Conservation (phyloP, 2,888 invertebrate genomes). For the Hipparchia semele region DNA sequence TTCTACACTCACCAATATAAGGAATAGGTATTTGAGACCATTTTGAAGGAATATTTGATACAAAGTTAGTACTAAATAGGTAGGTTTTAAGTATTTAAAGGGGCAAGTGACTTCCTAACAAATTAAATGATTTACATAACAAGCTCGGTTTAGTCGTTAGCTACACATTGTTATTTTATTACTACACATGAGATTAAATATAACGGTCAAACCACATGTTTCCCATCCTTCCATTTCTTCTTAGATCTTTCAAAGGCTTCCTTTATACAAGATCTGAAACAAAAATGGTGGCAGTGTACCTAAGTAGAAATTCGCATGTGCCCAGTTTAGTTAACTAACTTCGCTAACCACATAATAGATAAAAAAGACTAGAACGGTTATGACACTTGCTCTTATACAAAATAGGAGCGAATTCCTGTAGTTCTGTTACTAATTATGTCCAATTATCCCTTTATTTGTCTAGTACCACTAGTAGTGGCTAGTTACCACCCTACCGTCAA, state of each 20-base stretch:
- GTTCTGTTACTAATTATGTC: no score
- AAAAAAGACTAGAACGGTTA: no score
- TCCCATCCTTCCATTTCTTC: constrained; percentile 74
- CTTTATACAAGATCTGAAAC: constrained; percentile 86
- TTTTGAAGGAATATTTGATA: constrained; percentile 19
- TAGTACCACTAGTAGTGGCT: no score
- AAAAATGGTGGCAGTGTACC: neutral
- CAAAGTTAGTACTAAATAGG: neutral
- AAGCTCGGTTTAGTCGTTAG: constrained; percentile 3
- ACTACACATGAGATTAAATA: constrained; percentile 9
- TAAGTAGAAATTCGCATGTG: no score
- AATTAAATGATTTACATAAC: neutral
- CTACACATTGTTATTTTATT: constrained; percentile 11
- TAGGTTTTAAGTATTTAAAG: neutral
- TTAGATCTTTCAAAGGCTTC: constrained; percentile 90
- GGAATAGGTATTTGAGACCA: constrained; percentile 17
- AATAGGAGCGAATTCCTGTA: no score
- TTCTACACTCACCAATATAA: neutral
- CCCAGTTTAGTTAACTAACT: no score
- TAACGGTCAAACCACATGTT: constrained; percentile 62
- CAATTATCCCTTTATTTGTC: no score
- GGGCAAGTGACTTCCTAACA: neutral
- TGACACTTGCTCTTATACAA: no score
- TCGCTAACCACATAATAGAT: no score
- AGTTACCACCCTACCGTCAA: no score